These are phyloP conservation scores for Dascillus cervinus DNA, from an alignment of 2,888 invertebrate species.

Conservation along the genomic window DNA sequence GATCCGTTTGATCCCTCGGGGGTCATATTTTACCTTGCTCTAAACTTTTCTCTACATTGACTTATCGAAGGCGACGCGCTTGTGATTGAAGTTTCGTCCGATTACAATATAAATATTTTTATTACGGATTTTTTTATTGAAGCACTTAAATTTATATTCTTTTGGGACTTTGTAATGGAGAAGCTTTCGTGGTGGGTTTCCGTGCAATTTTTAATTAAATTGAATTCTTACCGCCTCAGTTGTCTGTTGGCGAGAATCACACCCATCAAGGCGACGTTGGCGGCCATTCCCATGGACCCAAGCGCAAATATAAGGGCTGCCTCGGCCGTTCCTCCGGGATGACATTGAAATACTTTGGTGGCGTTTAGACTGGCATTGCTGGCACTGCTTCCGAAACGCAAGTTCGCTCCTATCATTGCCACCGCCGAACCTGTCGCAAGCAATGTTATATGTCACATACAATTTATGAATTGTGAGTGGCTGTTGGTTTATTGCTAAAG, in stretches of 20 bases:
- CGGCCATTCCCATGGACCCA: conserved; percentile 71
- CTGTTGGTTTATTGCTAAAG: background rate
- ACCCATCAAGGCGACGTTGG: conserved; percentile 73
- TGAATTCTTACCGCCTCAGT: conserved; percentile 60
- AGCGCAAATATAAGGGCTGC: conserved; percentile 70
- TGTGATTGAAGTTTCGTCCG: too few relatives aligned
- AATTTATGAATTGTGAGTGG: background rate
- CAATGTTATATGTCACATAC: conserved; percentile 2
- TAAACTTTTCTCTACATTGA: conserved; percentile 11
- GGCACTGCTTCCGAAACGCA: conserved; percentile 61
- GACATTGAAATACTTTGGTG: conserved; percentile 67
- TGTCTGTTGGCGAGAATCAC: conserved; percentile 73
- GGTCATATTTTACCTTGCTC: conserved; percentile 13
- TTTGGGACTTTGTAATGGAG: too few relatives aligned
- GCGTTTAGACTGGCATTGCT: conserved; percentile 60
- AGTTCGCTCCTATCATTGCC: conserved; percentile 73
- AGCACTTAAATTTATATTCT: too few relatives aligned
- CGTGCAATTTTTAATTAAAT: background rate
- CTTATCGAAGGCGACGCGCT: conserved; percentile 10
- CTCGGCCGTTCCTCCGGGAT: conserved; percentile 72
- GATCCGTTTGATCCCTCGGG: conserved; percentile 11
- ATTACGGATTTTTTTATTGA: too few relatives aligned
- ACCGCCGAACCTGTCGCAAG: conserved; percentile 56
- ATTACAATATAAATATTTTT: too few relatives aligned
- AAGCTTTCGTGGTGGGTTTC: too few relatives aligned